Percentiles rank a stretch among this genome's conserved stretches.
Evolutionary conservation across 2,888 invertebrate genomes (phyloP).

Genomic region (Thereva unica): DNA sequence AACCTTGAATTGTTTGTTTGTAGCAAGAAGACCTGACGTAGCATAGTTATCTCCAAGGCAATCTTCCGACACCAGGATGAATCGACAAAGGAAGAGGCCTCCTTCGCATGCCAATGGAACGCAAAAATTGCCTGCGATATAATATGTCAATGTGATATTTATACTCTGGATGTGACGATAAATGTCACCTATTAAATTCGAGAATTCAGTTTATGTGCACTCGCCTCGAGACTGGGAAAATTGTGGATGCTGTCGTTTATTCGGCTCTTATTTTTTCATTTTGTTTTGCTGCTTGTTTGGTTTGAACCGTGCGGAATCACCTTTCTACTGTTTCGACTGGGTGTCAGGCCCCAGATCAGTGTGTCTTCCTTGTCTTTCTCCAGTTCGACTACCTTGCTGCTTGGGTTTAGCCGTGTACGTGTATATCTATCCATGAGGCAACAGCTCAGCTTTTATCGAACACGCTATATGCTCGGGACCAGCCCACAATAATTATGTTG

Average conservation of each 20-base stretch:
- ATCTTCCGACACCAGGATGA: neutral
- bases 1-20: neutral
- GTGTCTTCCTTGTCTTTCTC: no score
- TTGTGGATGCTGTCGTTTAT: neutral
- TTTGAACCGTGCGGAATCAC: no score
- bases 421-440: constrained; percentile 14
- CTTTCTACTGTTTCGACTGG: no score
- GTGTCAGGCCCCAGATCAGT: no score
- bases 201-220: constrained; percentile 4
- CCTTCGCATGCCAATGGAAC: constrained; percentile 19
- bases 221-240: neutral
- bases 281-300: neutral
- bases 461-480: constrained; percentile 17
- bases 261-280: neutral
- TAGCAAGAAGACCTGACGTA: neutral
- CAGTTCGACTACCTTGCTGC: neutral
- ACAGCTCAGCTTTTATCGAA: constrained; percentile 5
- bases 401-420: neutral
- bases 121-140: neutral
- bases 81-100: constrained; percentile 2
- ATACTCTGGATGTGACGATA: constrained; percentile 21
- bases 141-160: constrained; percentile 20
- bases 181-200: constrained; percentile 30
- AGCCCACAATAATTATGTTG: constrained; percentile 34
- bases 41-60: neutral